These are phyloP conservation scores for Ammospiza nelsoni DNA, from an alignment of 2,113 vertebrate species.

Conservation along the genomic window DNA sequence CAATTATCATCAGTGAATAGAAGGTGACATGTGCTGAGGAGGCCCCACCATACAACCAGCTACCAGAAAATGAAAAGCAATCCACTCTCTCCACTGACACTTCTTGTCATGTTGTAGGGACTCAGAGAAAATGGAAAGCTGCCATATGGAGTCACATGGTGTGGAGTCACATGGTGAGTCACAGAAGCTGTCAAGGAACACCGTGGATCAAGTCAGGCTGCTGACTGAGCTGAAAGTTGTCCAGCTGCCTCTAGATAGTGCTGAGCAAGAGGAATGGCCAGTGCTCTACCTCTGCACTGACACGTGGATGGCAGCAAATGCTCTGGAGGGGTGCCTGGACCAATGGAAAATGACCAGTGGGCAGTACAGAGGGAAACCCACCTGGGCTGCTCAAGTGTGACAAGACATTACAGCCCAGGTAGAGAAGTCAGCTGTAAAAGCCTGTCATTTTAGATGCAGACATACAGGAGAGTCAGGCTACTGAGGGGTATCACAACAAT, in stretches of 20 bases:
- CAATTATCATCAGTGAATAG: not conserved
- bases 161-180: no score
- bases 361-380: not conserved
- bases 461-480: accelerated
- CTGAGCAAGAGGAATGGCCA: not conserved
- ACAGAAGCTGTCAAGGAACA: not conserved
- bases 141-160: not conserved
- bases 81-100: not conserved
- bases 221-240: not conserved
- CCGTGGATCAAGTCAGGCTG: not conserved
- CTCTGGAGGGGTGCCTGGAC: not conserved
- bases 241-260: not conserved
- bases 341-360: not conserved
- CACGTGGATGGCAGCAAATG: not conserved
- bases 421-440: not conserved
- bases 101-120: not conserved
- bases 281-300: not conserved
- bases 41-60: not conserved
- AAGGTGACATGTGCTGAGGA: not conserved
- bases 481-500: not conserved
- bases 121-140: not conserved
- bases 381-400: not conserved
- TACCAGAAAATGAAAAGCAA: not conserved
- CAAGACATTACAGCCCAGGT: not conserved
- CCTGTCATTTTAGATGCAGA: not conserved